Conservation (phyloP, 2,113 vertebrate genomes). For the Amblyopsis rosae region DNA sequence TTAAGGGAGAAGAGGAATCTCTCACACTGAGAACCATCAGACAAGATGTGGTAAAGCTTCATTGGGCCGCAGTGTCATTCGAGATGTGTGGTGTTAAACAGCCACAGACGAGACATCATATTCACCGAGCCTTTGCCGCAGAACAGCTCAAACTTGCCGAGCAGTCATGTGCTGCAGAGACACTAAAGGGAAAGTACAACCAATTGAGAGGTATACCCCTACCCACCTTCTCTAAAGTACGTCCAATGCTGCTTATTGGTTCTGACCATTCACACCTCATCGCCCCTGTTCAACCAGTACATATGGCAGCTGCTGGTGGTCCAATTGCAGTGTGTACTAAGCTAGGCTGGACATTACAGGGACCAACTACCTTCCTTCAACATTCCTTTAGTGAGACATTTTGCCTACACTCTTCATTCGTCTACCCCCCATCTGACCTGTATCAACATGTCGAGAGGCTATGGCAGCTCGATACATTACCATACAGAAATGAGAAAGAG, state of each 20-base stretch:
- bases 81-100: background rate
- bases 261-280: background rate
- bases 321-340: background rate
- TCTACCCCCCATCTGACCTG: background rate
- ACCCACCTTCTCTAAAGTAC: background rate
- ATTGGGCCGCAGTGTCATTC: background rate
- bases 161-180: background rate
- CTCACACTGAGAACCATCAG: background rate
- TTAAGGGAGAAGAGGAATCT: background rate
- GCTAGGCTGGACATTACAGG: no score
- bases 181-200: background rate
- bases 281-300: background rate
- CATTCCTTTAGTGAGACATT: background rate
- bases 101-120: background rate
- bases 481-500: conserved; percentile 3
- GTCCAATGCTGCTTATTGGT: background rate
- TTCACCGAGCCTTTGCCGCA: background rate
- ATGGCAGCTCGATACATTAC: background rate
- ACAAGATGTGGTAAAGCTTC: background rate
- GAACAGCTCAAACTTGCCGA: background rate
- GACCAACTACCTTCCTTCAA: no score
- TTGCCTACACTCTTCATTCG: background rate
- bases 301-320: background rate
- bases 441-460: conserved; percentile 1
- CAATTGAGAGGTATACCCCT: background rate